phyloP scores from a whole-genome alignment of 2,888 invertebrate species.

The Epsilonema sp. region DNA sequence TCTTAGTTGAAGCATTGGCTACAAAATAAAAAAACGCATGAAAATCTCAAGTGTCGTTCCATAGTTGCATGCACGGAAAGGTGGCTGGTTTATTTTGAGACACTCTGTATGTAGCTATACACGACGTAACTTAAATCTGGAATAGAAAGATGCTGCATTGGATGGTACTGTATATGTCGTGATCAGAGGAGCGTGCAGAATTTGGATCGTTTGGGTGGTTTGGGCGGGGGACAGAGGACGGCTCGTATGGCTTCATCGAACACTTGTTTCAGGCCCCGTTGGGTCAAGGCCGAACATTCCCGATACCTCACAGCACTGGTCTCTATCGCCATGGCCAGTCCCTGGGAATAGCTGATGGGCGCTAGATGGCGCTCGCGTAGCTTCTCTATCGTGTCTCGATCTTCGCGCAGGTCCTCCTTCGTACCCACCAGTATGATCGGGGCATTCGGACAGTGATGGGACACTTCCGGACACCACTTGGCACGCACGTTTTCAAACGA shows the following conservation, averaged over 20 bases:
- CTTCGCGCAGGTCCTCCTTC: conserved; percentile 82
- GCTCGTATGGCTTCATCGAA: conserved; percentile 96
- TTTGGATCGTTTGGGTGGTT: too few species aligned
- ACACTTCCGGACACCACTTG: conserved; percentile 99
- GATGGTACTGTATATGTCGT: too few species aligned
- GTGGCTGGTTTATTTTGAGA: too few species aligned
- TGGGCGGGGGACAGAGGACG: too few species aligned
- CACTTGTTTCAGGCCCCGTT: conserved; percentile 79
- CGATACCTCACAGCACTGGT: conserved; percentile 66
- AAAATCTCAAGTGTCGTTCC: too few species aligned
- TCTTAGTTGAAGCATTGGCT: too few species aligned
- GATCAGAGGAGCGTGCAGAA: too few species aligned
- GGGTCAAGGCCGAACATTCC: conserved; percentile 88
- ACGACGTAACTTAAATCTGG: too few species aligned
- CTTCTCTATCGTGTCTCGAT: conserved; percentile 87
- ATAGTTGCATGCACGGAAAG: too few species aligned
- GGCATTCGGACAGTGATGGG: conserved; percentile 97
- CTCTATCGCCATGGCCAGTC: conserved; percentile 84
- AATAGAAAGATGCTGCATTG: too few species aligned
- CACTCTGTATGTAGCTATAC: too few species aligned
- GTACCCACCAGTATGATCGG: conserved; percentile 97
- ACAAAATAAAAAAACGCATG: too few species aligned
- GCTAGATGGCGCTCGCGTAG: conserved; percentile 87
- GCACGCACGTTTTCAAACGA: conserved; percentile 98
- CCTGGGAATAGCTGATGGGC: conserved; percentile 92